These are phyloP conservation scores for Camelus bactrianus DNA, from an alignment of 2,113 vertebrate genomes.

Conservation along the genomic window DNA sequence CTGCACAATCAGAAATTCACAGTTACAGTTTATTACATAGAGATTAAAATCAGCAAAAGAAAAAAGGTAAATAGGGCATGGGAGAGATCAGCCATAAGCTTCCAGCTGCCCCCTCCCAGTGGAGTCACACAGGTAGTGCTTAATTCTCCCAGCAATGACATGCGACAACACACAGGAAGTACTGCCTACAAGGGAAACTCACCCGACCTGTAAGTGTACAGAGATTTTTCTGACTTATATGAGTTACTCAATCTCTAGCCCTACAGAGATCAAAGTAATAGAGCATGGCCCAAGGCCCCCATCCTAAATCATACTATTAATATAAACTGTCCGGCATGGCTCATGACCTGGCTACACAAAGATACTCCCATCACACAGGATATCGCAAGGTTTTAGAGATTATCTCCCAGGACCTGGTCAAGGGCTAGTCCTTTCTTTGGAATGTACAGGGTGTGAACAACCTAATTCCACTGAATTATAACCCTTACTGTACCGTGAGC, in stretches of 20 bases:
- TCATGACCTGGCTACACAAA: neutral
- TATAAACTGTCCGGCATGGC: neutral
- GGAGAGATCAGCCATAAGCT: neutral
- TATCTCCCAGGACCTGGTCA: neutral
- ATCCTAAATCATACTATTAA: neutral
- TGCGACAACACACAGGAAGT: neutral
- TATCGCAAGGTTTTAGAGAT: neutral
- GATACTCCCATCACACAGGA: neutral
- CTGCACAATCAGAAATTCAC: neutral
- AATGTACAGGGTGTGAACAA: neutral
- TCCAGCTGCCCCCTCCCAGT: neutral
- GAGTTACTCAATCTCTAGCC: neutral
- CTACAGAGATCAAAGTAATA: neutral
- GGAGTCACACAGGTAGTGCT: neutral
- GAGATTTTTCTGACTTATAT: neutral
- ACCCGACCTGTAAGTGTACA: neutral
- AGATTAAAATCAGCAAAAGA: neutral
- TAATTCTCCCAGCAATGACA: neutral
- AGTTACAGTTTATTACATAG: neutral
- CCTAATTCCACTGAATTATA: neutral
- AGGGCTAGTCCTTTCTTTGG: neutral
- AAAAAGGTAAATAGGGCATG: neutral
- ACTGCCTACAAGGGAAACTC: neutral
- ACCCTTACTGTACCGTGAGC: neutral
- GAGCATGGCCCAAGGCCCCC: neutral